These are phyloP conservation scores for Tenebrosternarchus preto DNA, from an alignment of 2,113 vertebrate species.

Conservation along the genomic window DNA sequence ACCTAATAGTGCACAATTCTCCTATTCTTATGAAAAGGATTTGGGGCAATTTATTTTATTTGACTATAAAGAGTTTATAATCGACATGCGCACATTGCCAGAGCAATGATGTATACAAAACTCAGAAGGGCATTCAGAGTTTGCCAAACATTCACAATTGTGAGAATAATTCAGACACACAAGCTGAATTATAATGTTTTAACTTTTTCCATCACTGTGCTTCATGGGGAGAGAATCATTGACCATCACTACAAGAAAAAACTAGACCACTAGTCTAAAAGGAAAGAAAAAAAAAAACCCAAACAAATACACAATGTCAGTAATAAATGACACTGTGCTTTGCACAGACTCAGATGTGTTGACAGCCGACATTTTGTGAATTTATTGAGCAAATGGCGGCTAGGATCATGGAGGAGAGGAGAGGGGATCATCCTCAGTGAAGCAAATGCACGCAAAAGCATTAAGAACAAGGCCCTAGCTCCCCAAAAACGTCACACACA, in stretches of 20 bases:
- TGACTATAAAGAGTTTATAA: conserved; percentile 29
- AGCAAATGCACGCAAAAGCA: conserved; percentile 46
- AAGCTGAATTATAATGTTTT: background rate
- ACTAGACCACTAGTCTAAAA: background rate
- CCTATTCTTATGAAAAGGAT: conserved; percentile 31
- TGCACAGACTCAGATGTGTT: conserved; percentile 16
- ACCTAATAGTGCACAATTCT: conserved; percentile 32
- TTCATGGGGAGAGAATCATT: conserved; percentile 7
- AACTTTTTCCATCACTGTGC: background rate
- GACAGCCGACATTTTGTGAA: conserved; percentile 21
- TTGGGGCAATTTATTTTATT: conserved; percentile 37
- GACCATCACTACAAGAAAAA: background rate
- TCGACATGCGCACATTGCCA: conserved; percentile 25
- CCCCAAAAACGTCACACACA: too few relatives aligned
- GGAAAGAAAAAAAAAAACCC: background rate
- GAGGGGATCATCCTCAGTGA: conserved; percentile 39
- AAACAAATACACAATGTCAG: background rate
- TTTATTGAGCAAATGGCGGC: conserved; percentile 46
- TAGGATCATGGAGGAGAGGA: conserved; percentile 42
- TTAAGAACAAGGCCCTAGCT: conserved; percentile 43
- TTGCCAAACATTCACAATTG: conserved; percentile 30
- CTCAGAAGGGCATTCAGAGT: conserved; percentile 22
- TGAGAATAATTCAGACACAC: conserved; percentile 13
- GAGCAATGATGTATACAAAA: conserved; percentile 41
- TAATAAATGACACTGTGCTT: background rate